Evolutionary conservation across 2,888 invertebrate genomes (phyloP), one percentile per base, ranked within the genome.

Genomic region (Rhimphoctona megacephalus): DNA sequence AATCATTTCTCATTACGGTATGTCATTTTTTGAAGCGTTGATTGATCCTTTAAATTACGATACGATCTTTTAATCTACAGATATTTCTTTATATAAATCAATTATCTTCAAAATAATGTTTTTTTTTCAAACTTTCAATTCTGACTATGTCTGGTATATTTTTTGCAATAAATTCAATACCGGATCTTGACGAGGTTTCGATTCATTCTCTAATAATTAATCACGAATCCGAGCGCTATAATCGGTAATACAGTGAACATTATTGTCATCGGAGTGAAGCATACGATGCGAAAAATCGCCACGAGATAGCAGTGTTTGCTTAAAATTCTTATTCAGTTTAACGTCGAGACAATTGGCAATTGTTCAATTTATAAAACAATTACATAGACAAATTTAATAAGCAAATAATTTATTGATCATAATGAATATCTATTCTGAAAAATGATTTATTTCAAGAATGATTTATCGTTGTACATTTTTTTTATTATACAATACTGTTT

Each of bases 241-340:
- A 85, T 85, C 88, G 88, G 84, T 88, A 89, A 72, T 46, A 82
- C 57, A 84, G 88, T 57, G 72, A 82, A 78, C 72, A 81, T 25
- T 61, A 43, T 83, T 86, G 57, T 77, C 83, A 67, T 22, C 33
- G 11, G 46, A 52, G 43, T 14, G n/a, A n/a, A 52, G n/a, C 25
- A 22, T 52, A 33, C n/a, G 66, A 85, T 81, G 67, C 67, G 49
- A 70, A 76, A 22, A 70, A 70, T 72, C 54, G 25, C 88, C 88
- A 83, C 83, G 77, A 89, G 88, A 89, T 89, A 84, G 88, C 88
- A 54, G 83, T 85, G 86, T 52, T 36, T 46, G 83, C 39, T 69
- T 73, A 19, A 22, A 67, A 78, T n/a, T 76, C 17, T 33, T 22
- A 2, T 57, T 52, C 52, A 0, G 22, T n/a, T 19, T 22, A 9